phyloP scores from a whole-genome alignment of 2,888 invertebrate genomes.

The Parnassius mnemosyne region DNA sequence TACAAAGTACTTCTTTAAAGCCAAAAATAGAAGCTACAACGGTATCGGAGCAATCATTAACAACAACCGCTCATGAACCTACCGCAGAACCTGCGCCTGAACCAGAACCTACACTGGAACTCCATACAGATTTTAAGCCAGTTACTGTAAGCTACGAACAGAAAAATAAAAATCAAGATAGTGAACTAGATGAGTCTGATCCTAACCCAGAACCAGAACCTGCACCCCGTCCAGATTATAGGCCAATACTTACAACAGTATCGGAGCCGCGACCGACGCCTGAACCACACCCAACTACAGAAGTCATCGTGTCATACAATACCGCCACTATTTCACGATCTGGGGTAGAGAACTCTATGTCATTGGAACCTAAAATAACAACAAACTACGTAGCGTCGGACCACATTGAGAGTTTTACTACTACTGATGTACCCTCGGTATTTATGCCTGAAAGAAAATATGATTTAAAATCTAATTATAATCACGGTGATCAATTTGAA shows the following conservation, averaged over 20 bases:
- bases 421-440: constrained; percentile 9
- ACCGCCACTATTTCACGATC: constrained; percentile 4
- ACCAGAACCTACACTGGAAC: constrained; percentile 35
- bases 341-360: constrained; percentile 28
- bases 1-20: constrained; percentile 33
- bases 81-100: constrained; percentile 35
- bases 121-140: constrained; percentile 33
- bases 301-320: constrained; percentile 15
- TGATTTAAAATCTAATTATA: constrained; percentile 4
- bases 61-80: constrained; percentile 36
- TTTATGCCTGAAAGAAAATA: constrained; percentile 14
- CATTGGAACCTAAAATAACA: constrained; percentile 28
- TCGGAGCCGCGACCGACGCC: constrained; percentile 26
- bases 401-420: constrained; percentile 42
- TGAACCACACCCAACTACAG: constrained; percentile 29
- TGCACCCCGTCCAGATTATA: constrained; percentile 42
- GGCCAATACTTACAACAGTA: constrained; percentile 40
- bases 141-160: constrained; percentile 9
- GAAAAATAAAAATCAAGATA: constrained; percentile 24
- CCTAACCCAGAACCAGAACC: constrained; percentile 40
- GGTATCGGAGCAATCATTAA: constrained; percentile 31
- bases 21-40: constrained; percentile 32
- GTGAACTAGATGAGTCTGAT: constrained; percentile 38
- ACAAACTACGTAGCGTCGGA: constrained; percentile 29
- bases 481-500: constrained; percentile 5